These are phyloP conservation scores for Martes martes DNA, from an alignment of 2,113 vertebrate genomes.

Conservation along the genomic window DNA sequence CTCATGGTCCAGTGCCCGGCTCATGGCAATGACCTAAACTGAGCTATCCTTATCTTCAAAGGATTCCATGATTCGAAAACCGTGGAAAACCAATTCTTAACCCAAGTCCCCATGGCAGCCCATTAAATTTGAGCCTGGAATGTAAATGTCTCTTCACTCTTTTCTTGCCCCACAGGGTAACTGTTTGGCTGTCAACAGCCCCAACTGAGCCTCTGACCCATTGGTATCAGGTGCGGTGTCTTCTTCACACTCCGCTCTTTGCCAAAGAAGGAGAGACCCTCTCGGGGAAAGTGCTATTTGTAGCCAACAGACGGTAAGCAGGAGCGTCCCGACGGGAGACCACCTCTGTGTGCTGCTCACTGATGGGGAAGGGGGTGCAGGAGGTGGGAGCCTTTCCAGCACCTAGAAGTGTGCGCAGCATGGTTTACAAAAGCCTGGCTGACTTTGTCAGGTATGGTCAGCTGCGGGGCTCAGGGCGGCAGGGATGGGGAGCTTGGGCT, in stretches of 20 bases:
- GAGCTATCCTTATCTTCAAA: not conserved
- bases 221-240: slow-evolving; percentile 87
- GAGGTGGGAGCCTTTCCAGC: not conserved
- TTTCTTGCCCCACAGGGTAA: slow-evolving; percentile 74
- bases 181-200: slow-evolving; percentile 87
- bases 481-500: not conserved
- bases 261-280: slow-evolving; percentile 86
- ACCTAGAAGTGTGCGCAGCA: not conserved
- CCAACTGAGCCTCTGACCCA: slow-evolving; percentile 87
- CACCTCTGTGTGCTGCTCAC: not conserved
- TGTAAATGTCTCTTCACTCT: not conserved
- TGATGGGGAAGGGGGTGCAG: not conserved
- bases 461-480: not conserved
- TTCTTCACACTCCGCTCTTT: slow-evolving; percentile 87
- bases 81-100: not conserved
- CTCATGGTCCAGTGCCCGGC: not conserved
- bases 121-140: not conserved
- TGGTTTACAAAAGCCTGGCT: not conserved
- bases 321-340: rapidly evolving
- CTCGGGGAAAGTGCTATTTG: slow-evolving; percentile 83
- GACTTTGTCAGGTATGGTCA: not conserved
- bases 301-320: slow-evolving; percentile 83
- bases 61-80: not conserved
- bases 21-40: not conserved
- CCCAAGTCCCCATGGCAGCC: not conserved